phyloP scores from a whole-genome alignment of 2,113 vertebrate genomes.

The Phylloscopus trochilus region DNA sequence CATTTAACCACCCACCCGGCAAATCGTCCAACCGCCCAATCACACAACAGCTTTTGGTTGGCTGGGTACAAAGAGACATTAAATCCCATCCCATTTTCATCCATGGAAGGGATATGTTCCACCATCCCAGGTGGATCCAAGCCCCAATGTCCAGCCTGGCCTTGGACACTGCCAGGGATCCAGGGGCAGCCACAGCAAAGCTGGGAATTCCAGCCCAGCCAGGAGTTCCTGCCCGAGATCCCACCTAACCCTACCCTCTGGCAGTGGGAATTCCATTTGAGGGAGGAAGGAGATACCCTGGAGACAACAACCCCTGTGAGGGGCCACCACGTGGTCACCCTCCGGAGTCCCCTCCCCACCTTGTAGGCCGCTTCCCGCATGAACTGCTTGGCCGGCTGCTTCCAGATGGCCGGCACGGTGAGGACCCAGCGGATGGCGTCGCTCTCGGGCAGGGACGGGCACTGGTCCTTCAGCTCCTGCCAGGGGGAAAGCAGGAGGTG shows the following conservation, averaged over 20 bases:
- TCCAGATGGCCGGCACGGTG: slow-evolving; percentile 97
- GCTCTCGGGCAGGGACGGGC: slow-evolving; percentile 72
- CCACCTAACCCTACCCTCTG: neutral
- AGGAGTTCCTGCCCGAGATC: neutral
- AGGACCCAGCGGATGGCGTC: slow-evolving; percentile 90
- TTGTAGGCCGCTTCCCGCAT: slow-evolving; percentile 95
- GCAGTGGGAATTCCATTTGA: neutral
- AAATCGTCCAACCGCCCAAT: too few species aligned
- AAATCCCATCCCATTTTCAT: neutral
- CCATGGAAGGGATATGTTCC: neutral
- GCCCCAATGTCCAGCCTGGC: rapidly evolving
- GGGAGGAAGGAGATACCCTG: rapidly evolving
- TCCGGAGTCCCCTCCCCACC: slow-evolving; percentile 58
- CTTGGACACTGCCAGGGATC: neutral
- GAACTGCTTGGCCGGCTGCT: slow-evolving; percentile 97
- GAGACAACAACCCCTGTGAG: neutral
- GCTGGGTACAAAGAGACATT: neutral
- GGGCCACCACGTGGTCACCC: rapidly evolving
- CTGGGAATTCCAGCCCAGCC: neutral
- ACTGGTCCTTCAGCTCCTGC: slow-evolving; percentile 90
- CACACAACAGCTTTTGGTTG: neutral
- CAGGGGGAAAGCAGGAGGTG: neutral
- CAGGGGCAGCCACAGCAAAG: neutral
- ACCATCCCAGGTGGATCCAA: neutral
- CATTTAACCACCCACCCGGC: neutral